phyloP scores from a whole-genome alignment of 2,113 vertebrate species.

The Hippocampus zosterae region DNA sequence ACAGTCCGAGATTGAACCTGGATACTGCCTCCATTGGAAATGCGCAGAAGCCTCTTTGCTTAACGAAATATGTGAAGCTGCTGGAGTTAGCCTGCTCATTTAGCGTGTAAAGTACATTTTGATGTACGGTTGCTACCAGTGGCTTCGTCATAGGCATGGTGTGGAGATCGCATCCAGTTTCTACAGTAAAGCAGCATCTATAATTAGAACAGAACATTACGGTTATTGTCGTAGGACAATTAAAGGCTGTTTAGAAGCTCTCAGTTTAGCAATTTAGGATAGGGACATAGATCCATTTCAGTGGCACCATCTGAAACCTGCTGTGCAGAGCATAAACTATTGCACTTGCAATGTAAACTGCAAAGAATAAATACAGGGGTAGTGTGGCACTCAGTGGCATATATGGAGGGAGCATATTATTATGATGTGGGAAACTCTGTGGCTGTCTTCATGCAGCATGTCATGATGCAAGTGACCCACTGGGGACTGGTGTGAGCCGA shows the following conservation, averaged over 20 bases:
- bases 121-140: constrained; percentile 10
- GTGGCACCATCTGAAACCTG: no score
- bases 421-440: no score
- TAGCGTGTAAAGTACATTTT: constrained; percentile 35
- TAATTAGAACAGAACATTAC: constrained; percentile 11
- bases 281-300: no score
- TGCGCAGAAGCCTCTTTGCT: constrained; percentile 20
- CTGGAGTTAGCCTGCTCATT: background rate
- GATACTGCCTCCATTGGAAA: constrained; percentile 15
- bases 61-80: constrained; percentile 29
- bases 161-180: constrained; percentile 2
- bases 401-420: no score
- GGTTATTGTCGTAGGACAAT: background rate
- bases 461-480: no score
- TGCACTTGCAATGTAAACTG: no score
- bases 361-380: no score
- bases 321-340: no score
- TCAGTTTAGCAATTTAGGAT: background rate
- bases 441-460: no score
- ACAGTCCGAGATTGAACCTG: background rate
- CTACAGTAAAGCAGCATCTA: constrained; percentile 15
- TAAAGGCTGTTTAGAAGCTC: background rate
- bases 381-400: no score
- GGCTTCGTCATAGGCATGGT: background rate
- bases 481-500: no score